Percentiles rank a stretch among this genome's conserved stretches.
Evolutionary conservation across 2,113 vertebrate genomes (phyloP).

Genomic region (Cephalophus harveyi): DNA sequence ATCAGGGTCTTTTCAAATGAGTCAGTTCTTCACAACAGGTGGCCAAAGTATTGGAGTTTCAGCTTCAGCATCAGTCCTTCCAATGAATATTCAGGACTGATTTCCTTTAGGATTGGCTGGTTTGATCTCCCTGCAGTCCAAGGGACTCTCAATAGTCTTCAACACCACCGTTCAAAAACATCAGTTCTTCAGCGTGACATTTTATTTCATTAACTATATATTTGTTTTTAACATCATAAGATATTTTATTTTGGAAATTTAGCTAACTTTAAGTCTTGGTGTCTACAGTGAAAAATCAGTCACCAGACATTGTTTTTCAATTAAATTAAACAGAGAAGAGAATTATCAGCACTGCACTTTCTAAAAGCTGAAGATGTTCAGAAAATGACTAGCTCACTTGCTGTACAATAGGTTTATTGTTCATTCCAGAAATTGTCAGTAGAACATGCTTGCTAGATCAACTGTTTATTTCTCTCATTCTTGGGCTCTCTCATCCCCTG

Average conservation of each 20-base stretch:
- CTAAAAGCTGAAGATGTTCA: not conserved
- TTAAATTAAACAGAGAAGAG: not conserved
- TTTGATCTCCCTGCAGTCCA: not conserved
- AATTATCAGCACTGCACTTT: rapidly evolving
- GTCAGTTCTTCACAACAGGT: not conserved
- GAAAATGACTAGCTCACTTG: not conserved
- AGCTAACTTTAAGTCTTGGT: not conserved
- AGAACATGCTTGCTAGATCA: not conserved
- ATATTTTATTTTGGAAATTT: not conserved
- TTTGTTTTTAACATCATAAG: not conserved
- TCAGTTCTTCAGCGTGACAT: not conserved
- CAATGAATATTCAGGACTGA: not conserved
- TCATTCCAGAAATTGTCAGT: not conserved
- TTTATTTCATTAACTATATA: not conserved
- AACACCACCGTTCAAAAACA: not conserved
- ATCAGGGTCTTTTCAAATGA: not conserved
- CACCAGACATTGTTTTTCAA: not conserved
- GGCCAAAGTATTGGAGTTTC: not conserved
- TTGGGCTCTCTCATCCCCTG: not conserved
- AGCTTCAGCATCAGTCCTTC: not conserved
- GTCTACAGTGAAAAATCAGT: not conserved
- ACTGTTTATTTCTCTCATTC: not conserved
- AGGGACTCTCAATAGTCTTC: not conserved
- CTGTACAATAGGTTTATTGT: not conserved
- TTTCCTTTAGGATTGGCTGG: not conserved